A percentile compares a stretch with the other conserved stretches of the same genome.
Conservation (phyloP, 2,888 invertebrate species). For the Philereme transversata region DNA sequence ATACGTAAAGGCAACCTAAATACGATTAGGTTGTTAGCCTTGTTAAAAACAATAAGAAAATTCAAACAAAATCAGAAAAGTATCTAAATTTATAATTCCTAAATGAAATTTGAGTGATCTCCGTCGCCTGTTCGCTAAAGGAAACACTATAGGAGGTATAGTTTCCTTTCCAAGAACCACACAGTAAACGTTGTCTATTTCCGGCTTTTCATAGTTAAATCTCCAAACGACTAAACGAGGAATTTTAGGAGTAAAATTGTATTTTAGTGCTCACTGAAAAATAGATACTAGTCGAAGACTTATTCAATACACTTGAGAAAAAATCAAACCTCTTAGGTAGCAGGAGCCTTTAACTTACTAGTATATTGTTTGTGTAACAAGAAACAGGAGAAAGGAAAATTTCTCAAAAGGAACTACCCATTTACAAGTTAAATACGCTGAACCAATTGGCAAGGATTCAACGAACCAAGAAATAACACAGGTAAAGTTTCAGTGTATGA, state of each 20-base stretch:
- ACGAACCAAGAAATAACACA: slow-evolving; percentile 5
- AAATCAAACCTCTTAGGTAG: no score
- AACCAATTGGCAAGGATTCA: slow-evolving; percentile 3
- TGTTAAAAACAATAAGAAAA: not conserved
- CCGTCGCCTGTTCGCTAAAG: slow-evolving; percentile 48
- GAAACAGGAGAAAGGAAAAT: not conserved
- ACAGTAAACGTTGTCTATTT: slow-evolving; percentile 50
- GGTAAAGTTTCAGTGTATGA: slow-evolving; percentile 2
- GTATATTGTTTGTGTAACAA: not conserved
- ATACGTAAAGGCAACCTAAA: not conserved
- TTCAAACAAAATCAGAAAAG: slow-evolving; percentile 35
- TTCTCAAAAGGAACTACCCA: not conserved
- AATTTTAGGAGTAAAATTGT: slow-evolving; percentile 3
- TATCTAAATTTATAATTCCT: slow-evolving; percentile 55
- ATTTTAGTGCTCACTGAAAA: not conserved
- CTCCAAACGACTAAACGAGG: slow-evolving; percentile 3
- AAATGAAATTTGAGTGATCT: slow-evolving; percentile 56
- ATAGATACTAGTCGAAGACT: no score
- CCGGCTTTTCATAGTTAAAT: slow-evolving; percentile 38
- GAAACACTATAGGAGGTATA: slow-evolving; percentile 61
- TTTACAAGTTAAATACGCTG: slow-evolving; percentile 11
- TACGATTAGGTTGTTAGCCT: not conserved
- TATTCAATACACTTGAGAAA: no score
- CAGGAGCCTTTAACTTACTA: not conserved
- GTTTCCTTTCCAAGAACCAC: slow-evolving; percentile 57